Conservation (phyloP, 2,797 vertebrate genomes). For the Intellagama lesueurii region DNA sequence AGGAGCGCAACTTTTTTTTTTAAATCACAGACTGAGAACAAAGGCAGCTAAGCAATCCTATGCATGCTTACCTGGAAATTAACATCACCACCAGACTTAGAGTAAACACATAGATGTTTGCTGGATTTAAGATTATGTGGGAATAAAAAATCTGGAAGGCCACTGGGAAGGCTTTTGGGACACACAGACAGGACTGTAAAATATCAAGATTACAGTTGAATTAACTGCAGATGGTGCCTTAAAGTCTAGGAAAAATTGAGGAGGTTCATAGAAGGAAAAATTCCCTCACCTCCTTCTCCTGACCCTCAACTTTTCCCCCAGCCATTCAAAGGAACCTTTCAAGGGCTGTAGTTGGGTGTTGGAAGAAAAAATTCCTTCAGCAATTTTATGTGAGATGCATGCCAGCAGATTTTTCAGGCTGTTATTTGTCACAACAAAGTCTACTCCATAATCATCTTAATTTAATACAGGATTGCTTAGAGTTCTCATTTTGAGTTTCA, state of each 20-base stretch:
- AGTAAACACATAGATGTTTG: not conserved
- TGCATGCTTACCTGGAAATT: not conserved
- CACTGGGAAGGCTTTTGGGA: not conserved
- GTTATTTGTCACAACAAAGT: conserved; percentile 15
- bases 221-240: not conserved
- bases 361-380: not conserved
- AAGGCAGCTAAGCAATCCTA: not conserved
- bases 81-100: not conserved
- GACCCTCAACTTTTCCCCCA: not conserved
- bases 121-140: not conserved
- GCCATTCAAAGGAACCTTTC: not conserved
- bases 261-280: not conserved
- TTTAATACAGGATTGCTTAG: conserved; percentile 31
- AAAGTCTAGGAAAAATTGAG: not conserved
- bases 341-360: too few relatives aligned
- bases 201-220: not conserved
- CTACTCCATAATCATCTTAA: conserved; percentile 37
- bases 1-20: not conserved
- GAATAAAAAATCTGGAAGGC: not conserved
- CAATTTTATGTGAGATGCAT: not conserved
- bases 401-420: not conserved
- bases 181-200: not conserved
- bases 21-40: not conserved
- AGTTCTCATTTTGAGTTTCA: conserved; percentile 47
- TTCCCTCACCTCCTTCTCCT: too few relatives aligned